phyloP scores from a whole-genome alignment of 1,140 invertebrate species.

The Drosophila aff. region DNA sequence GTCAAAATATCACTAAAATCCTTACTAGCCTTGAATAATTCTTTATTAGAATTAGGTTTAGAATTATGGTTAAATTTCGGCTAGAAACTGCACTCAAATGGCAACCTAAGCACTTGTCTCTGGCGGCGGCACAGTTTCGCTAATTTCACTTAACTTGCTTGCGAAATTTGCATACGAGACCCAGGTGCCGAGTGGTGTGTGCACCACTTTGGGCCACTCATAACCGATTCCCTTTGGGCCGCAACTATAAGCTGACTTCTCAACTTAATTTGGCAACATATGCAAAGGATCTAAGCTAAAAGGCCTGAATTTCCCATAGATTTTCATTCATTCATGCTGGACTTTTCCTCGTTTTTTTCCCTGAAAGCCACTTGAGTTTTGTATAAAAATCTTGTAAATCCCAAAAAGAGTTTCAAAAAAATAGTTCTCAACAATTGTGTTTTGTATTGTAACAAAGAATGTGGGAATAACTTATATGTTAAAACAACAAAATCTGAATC shows the following conservation, averaged over 20 bases:
- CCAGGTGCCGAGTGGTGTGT: conserved; percentile 7
- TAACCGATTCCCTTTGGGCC: conserved; percentile 53
- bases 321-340: neutral
- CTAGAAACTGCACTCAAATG: conserved; percentile 1
- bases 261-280: conserved; percentile 36
- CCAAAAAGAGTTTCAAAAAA: neutral
- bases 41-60: neutral
- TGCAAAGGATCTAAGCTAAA: conserved; percentile 27
- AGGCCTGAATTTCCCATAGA: neutral
- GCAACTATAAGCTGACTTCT: conserved; percentile 29
- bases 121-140: conserved; percentile 36
- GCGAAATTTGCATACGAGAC: conserved; percentile 37
- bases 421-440: neutral
- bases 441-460: neutral
- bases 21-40: neutral
- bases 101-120: conserved; percentile 4
- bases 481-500: neutral
- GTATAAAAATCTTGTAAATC: neutral
- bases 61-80: neutral
- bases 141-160: conserved; percentile 53
- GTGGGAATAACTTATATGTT: neutral
- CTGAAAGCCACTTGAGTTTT: conserved; percentile 1
- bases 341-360: neutral
- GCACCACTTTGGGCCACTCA: conserved; percentile 41
- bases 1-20: neutral